Conservation (phyloP, 2,797 vertebrate species). For the Melanotaenia trifasciata region DNA sequence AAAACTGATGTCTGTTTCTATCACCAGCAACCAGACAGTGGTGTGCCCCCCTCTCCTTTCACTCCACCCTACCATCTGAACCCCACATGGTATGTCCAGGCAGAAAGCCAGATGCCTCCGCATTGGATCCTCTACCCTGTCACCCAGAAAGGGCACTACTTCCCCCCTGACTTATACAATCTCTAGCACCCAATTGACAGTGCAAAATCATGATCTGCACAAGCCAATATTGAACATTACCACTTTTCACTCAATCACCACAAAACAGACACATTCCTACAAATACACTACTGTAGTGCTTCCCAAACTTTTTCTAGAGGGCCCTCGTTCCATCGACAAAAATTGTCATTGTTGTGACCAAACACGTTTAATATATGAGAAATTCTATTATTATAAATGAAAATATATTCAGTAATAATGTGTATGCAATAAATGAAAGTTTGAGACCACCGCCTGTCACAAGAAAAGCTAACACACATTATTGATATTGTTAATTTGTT, state of each 20-base stretch:
- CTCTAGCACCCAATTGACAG: slow-evolving; percentile 76
- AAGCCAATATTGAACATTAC: slow-evolving; percentile 26
- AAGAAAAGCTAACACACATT: neutral
- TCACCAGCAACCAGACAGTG: slow-evolving; percentile 63
- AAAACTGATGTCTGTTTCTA: slow-evolving; percentile 54
- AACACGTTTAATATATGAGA: neutral
- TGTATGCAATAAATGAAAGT: slow-evolving; percentile 21
- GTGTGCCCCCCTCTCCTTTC: slow-evolving; percentile 77
- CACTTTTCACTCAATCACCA: slow-evolving; percentile 38
- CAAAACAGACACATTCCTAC: slow-evolving; percentile 5
- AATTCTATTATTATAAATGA: neutral
- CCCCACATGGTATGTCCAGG: slow-evolving; percentile 88
- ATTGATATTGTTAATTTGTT: too few species aligned
- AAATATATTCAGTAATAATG: slow-evolving; percentile 14
- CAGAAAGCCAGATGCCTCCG: slow-evolving; percentile 85
- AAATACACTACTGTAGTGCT: neutral
- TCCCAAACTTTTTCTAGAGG: too few species aligned
- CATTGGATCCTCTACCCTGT: slow-evolving; percentile 78
- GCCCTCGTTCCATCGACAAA: too few species aligned
- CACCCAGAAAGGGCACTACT: slow-evolving; percentile 83
- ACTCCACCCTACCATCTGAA: slow-evolving; percentile 89
- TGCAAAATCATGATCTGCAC: slow-evolving; percentile 56
- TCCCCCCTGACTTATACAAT: slow-evolving; percentile 62
- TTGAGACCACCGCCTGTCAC: neutral
- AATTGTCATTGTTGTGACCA: neutral